Base-by-base conservation (phyloP, 2,113 vertebrate species). In the Siphamia tubifer region DNA sequence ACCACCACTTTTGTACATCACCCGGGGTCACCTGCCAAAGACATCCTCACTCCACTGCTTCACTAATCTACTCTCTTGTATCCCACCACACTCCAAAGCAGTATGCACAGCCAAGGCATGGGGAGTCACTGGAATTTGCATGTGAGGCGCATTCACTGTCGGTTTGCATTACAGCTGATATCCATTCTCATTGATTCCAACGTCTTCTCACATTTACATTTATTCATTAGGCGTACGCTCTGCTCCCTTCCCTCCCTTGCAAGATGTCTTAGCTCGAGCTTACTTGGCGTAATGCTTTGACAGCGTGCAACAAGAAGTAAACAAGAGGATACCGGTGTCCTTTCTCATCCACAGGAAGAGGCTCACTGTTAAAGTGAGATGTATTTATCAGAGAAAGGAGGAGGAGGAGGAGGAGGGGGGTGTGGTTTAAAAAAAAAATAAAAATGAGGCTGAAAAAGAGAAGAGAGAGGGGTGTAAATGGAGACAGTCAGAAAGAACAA, bases 161-260 rank as follows among this genome's bases (percentile, higher is more conserved):
- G 11, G n/a, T 48, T 74, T 25, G 43, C 77, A 78, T 89, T 85
- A 82, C 61, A 1, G 48, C 64, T 68, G 48, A 70, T 77, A 74
- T 82, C 65, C 53, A 55, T 87, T 81, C 68, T 82, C 78, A 81
- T 74, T 73, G 83, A 81, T 83, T 77, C 57, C 16, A 61, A 69
- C 57, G 30, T 78, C 66, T 64, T 66, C 57, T 54, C 53, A 62
- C 78, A 84, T 85, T 86, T 88, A 72, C 74, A 81, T 87, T 71
- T 79, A 84, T 86, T 84, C 77, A 80, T 84, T 74, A 74, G 64
- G 56, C 52, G 39, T 58, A 64, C 27, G 17, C 40, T 56, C 45
- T 0, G 27, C 62, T 61, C 42, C 20, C 43, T 16, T 47, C 17
- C 19, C 31, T 48, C 56, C 63, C 0, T 2, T 38, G 51, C 21